Evolutionary conservation across 2,888 invertebrate genomes (phyloP), one percentile per base, ranked within the genome.

Genomic region (Caenorhabditis macrosperma): DNA sequence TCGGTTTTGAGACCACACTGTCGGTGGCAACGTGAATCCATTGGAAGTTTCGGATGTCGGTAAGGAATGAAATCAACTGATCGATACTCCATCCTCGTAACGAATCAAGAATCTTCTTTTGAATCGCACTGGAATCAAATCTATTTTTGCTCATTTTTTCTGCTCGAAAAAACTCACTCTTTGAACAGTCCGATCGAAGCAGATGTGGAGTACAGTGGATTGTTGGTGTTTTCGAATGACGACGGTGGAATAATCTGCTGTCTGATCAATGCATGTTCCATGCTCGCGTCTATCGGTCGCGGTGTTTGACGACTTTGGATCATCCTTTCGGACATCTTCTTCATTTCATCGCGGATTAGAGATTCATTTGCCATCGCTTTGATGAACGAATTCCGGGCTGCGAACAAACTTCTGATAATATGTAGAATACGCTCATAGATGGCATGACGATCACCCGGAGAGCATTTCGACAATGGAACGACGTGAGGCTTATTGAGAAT

Each of bases 1-100:
- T 54, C 15, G 54, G 57, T 17, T 60, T 64, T 0, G 50, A 9
- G 1, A 63, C 41, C 9, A 57, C 20, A 26, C 69, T 64, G 15
- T 80, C 79, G 12, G 79, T 79, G 6, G 80, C 80, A 20, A 80
- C 75, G 41, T 76, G 75, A 64, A 80, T 67, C 80, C 80, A 80
- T 3, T 54, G 28, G 22, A 75, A 80, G 41, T 80, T 57, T 4
- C 80, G 33, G 4, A 80, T 55, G 12, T 41, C 44, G 20, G 50
- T 54, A 7, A 80, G 35, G 28, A 79, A 64, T 6, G 24, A 10
- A 17, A 75, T 22, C 6, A 74, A 7, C 6, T 63, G 24, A 15
- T 46, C 17, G 4, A 50, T n/a, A 3, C 41, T 17, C 79, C 79
- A 79, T 0, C 5, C n/a, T 1, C 44, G 24, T 1, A 57, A 20